A percentile compares a stretch with the other conserved stretches of the same genome.
Conservation (phyloP, 2,797 vertebrate genomes). For the Cossypha polioptera region DNA sequence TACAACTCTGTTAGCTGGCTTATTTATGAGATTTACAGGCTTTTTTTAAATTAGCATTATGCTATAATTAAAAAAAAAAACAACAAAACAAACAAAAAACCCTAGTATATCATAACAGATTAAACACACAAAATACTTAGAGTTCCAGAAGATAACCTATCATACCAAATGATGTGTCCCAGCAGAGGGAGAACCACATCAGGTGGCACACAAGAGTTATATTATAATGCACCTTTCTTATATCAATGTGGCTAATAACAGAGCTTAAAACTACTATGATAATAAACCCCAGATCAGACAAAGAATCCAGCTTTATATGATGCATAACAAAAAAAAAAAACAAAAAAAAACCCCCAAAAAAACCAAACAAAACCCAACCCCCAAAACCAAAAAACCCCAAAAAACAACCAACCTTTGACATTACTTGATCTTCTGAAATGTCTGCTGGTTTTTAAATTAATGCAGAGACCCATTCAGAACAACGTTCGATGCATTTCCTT, state of each 20-base stretch:
- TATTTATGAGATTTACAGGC: slow-evolving; percentile 69
- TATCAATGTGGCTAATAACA: slow-evolving; percentile 72
- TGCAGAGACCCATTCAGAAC: slow-evolving; percentile 78
- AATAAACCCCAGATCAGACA: slow-evolving; percentile 68
- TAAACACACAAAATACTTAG: slow-evolving; percentile 66
- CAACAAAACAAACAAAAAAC: neutral
- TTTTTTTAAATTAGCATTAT: slow-evolving; percentile 69
- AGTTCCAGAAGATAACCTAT: slow-evolving; percentile 68
- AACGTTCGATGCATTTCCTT: slow-evolving; percentile 75
- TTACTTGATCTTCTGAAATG: slow-evolving; percentile 58
- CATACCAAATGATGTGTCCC: slow-evolving; percentile 45
- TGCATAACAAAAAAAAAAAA: neutral
- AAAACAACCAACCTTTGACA: neutral
- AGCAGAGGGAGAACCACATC: slow-evolving; percentile 41
- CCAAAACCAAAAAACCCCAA: too few relatives aligned
- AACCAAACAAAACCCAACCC: too few relatives aligned
- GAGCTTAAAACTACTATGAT: slow-evolving; percentile 68
- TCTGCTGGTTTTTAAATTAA: slow-evolving; percentile 67
- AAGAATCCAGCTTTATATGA: slow-evolving; percentile 69
- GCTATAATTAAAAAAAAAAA: slow-evolving; percentile 60
- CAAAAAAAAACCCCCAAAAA: neutral
- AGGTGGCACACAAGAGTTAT: slow-evolving; percentile 65
- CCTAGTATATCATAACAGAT: slow-evolving; percentile 65
- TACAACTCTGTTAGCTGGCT: slow-evolving; percentile 71
- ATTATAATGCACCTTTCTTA: slow-evolving; percentile 72